Base-by-base conservation (phyloP, 2,113 vertebrate genomes). In the Calypte anna region DNA sequence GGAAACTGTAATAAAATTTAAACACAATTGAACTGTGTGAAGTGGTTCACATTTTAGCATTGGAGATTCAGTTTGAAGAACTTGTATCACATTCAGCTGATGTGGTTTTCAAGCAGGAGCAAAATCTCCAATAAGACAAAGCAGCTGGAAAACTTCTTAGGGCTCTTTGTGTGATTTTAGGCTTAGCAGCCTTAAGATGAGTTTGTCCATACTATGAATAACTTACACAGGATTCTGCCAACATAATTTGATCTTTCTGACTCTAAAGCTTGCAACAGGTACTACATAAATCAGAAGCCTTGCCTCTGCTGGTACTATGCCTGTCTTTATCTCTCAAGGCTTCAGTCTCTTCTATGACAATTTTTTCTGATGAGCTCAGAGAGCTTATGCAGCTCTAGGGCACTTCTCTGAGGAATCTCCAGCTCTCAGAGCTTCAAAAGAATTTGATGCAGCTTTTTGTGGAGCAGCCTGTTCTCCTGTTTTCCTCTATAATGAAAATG, bases 381-480 rank as follows among this genome's bases (percentile, higher is more conserved):
- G 27, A 70, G 8, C 6, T 88, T 43, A 3, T 12, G 18, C 2
- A 4, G 24, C 7, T 75, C 61, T 31, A 28, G 33, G 21, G 72
- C 50, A 51, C 4, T 83, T 57, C 17, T 64, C 18, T 44, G 54
- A 59, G 28, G 19, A 31, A 79, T 25, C 17, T 11, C 36, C 33
- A 77, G 5, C 10, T 77, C 12, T 18, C 21, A 58, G 7, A 64
- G 20, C 7, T 77, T 76, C 59, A 74, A 46, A 66, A 25, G 15
- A 82, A 50, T 28, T 63, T 63, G 9, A 23, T 73, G 25, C 2
- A 30, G 6, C 7, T 43, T 64, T 0, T 0, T 46, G 33, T 16
- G 38, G 24, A 59, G 15, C 5, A 68, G 19, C 9, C 4, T 61
- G 6, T 54, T 83, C 46, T 74, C 17, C 8, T 15, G 2, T 43